Percentiles rank a stretch among this genome's conserved stretches.
phyloP scores from a whole-genome alignment of 2,888 invertebrate genomes.

The Therioaphis trifolii region DNA sequence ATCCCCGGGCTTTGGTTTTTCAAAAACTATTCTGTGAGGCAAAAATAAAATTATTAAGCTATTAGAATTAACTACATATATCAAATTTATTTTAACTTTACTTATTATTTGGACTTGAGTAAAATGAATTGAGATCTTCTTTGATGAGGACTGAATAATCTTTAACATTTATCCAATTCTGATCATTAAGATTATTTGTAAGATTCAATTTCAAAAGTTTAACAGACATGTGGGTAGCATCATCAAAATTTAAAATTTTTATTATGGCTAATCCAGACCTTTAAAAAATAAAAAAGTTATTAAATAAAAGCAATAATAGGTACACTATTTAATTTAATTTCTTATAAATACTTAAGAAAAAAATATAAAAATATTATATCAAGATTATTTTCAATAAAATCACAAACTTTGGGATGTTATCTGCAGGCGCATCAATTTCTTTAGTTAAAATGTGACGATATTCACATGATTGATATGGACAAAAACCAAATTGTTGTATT shows the following conservation, averaged over 20 bases:
- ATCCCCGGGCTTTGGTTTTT: constrained; percentile 9
- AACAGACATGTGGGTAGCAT: constrained; percentile 49
- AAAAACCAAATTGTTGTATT: constrained; percentile 38
- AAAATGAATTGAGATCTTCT: not conserved
- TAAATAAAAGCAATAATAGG: not conserved
- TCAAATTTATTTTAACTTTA: not conserved
- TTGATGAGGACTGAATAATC: not conserved
- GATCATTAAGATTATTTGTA: constrained; percentile 40
- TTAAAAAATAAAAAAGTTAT: not conserved
- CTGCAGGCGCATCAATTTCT: constrained; percentile 6
- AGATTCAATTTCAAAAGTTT: constrained; percentile 50
- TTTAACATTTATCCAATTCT: constrained; percentile 34
- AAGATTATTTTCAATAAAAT: not conserved
- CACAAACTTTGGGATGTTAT: constrained; percentile 45
- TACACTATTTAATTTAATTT: too few species aligned
- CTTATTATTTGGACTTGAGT: constrained; percentile 1
- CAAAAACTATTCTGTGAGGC: constrained; percentile 15
- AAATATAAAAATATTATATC: not conserved
- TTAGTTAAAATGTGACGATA: constrained; percentile 47
- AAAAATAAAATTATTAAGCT: not conserved
- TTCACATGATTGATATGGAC: constrained; percentile 2
- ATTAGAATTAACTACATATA: not conserved
- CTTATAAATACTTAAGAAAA: not conserved
- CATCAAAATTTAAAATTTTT: constrained; percentile 46
- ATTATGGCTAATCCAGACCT: constrained; percentile 52